phyloP scores from a whole-genome alignment of 2,797 vertebrate species.

The Clarias platycephalus region DNA sequence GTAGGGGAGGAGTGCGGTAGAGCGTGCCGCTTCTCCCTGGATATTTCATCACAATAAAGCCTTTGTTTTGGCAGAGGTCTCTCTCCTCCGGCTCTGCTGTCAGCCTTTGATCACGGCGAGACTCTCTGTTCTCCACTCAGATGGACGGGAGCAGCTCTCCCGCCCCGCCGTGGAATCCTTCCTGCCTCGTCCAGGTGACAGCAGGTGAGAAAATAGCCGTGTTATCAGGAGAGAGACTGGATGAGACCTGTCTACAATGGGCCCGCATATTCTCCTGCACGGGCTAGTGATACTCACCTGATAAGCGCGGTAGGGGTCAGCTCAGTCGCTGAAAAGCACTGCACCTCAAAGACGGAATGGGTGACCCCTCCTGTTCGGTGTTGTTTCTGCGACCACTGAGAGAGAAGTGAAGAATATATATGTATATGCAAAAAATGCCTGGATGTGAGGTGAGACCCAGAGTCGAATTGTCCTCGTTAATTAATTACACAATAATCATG shows the following conservation, averaged over 20 bases:
- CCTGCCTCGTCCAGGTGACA: slow-evolving; percentile 65
- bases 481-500: slow-evolving; percentile 47
- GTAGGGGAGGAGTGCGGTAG: slow-evolving; percentile 62
- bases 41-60: slow-evolving; percentile 65
- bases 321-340: slow-evolving; percentile 63
- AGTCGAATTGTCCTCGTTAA: neutral
- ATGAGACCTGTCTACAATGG: slow-evolving; percentile 50
- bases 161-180: slow-evolving; percentile 52
- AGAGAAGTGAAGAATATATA: slow-evolving; percentile 5
- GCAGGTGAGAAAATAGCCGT: slow-evolving; percentile 63
- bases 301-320: slow-evolving; percentile 59
- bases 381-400: neutral
- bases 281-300: slow-evolving; percentile 49
- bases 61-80: slow-evolving; percentile 73
- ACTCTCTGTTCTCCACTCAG: slow-evolving; percentile 45
- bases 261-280: slow-evolving; percentile 53
- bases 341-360: slow-evolving; percentile 54
- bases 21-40: slow-evolving; percentile 42
- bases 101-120: slow-evolving; percentile 76
- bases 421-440: slow-evolving; percentile 14
- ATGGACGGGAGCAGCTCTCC: slow-evolving; percentile 59
- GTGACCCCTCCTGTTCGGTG: slow-evolving; percentile 36
- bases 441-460: neutral
- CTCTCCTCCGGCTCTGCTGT: slow-evolving; percentile 73
- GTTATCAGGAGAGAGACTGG: slow-evolving; percentile 50